Percentiles rank a stretch among this genome's conserved stretches.
Evolutionary conservation across 2,113 vertebrate species (phyloP).

Genomic region (Odocoileus hemionus): DNA sequence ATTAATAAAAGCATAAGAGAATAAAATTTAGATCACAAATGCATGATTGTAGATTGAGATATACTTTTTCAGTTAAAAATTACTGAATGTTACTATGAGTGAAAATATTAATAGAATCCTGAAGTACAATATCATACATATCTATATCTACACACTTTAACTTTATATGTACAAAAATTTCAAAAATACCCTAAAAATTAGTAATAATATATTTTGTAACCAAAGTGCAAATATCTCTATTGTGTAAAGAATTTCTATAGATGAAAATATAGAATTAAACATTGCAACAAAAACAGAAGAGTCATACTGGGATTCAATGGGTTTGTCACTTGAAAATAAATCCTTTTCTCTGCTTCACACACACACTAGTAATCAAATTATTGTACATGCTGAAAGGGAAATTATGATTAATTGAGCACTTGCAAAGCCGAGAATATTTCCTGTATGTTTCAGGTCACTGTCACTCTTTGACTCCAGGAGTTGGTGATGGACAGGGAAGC

Average conservation of each 20-base stretch:
- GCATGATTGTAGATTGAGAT: not conserved
- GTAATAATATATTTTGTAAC: not conserved
- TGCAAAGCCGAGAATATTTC: not conserved
- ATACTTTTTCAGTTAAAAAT: not conserved
- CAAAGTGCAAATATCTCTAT: not conserved
- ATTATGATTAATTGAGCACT: not conserved
- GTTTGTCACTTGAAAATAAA: not conserved
- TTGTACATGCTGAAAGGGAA: not conserved
- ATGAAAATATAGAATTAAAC: not conserved
- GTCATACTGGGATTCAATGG: not conserved
- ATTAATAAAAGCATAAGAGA: not conserved
- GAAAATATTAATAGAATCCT: not conserved
- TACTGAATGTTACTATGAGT: not conserved
- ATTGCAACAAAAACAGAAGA: not conserved
- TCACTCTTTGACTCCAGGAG: not conserved
- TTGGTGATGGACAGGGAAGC: not conserved
- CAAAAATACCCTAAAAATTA: not conserved
- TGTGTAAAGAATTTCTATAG: not conserved
- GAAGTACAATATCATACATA: not conserved
- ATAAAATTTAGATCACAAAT: not conserved
- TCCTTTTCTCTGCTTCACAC: not conserved
- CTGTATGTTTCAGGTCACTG: not conserved
- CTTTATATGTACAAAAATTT: not conserved
- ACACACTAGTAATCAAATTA: not conserved
- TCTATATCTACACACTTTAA: not conserved